Conservation (phyloP, 2,888 invertebrate species). For the Caenorhabditis afra region DNA sequence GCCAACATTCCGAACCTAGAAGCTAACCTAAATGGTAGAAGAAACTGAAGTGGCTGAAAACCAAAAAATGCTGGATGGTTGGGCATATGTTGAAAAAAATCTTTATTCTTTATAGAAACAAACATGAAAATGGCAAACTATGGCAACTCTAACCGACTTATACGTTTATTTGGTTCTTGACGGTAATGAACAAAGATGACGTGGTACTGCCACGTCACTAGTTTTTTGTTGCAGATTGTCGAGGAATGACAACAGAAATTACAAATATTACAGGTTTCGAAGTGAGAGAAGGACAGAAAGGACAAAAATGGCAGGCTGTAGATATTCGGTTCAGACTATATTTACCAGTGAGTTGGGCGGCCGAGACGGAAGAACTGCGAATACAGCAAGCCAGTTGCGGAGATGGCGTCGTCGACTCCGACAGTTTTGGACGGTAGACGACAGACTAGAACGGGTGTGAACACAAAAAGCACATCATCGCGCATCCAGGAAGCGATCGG, state of each 20-base stretch:
- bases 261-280: too few relatives aligned
- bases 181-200: too few relatives aligned
- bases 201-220: too few relatives aligned
- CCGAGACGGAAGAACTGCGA: conserved; percentile 80
- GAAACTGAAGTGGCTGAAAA: background rate
- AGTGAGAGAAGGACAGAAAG: background rate
- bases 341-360: conserved; percentile 51
- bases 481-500: conserved; percentile 81
- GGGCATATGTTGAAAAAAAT: background rate
- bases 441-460: conserved; percentile 83
- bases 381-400: conserved; percentile 82
- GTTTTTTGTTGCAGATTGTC: too few relatives aligned
- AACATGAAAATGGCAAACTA: background rate
- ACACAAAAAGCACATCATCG: conserved; percentile 81
- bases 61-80: background rate
- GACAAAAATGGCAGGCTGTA: background rate
- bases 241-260: too few relatives aligned
- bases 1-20: conserved; percentile 2
- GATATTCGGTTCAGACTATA: too few relatives aligned
- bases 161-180: too few relatives aligned
- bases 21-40: background rate
- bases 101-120: background rate
- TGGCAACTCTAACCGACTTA: background rate
- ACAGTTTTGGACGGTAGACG: conserved; percentile 82
- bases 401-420: conserved; percentile 83